These are phyloP conservation scores for Anabas testudineus DNA, from an alignment of 2,797 vertebrate species.

Conservation along the genomic window DNA sequence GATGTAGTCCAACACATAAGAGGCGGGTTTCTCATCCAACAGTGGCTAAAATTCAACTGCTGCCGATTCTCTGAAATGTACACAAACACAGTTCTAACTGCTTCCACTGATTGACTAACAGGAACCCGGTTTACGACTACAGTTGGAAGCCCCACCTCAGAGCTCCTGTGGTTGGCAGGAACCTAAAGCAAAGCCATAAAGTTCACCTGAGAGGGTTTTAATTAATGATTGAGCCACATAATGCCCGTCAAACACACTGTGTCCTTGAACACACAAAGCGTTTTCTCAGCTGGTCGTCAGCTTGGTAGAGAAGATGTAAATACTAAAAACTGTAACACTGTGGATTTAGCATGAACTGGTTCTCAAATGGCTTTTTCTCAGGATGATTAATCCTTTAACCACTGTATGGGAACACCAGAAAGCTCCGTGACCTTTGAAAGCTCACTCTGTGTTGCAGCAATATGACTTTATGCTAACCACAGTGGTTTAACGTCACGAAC, in stretches of 20 bases:
- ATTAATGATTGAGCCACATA: conserved; percentile 45
- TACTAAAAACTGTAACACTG: background rate
- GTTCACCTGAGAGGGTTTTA: conserved; percentile 31
- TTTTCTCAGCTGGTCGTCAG: background rate
- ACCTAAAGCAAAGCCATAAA: conserved; percentile 33
- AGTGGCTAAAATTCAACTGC: conserved; percentile 12
- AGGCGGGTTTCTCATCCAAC: background rate
- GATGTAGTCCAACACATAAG: too few relatives aligned
- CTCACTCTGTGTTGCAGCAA: background rate
- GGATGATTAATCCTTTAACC: conserved; percentile 19
- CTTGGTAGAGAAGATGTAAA: background rate
- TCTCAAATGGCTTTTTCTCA: conserved; percentile 14
- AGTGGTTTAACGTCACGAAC: background rate
- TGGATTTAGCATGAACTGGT: background rate
- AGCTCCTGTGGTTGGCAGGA: background rate
- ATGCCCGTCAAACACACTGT: background rate
- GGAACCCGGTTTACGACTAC: background rate
- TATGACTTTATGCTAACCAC: conserved; percentile 6
- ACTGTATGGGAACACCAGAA: conserved; percentile 5
- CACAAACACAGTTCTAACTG: conserved; percentile 15
- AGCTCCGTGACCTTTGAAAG: conserved; percentile 1
- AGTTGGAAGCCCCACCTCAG: background rate
- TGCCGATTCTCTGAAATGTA: background rate
- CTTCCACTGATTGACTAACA: background rate
- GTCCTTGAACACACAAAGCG: conserved; percentile 49